A percentile compares a stretch with the other conserved stretches of the same genome.
These are phyloP conservation scores for Peromyscus eremicus DNA, from an alignment of 2,797 vertebrate genomes.

Conservation along the genomic window DNA sequence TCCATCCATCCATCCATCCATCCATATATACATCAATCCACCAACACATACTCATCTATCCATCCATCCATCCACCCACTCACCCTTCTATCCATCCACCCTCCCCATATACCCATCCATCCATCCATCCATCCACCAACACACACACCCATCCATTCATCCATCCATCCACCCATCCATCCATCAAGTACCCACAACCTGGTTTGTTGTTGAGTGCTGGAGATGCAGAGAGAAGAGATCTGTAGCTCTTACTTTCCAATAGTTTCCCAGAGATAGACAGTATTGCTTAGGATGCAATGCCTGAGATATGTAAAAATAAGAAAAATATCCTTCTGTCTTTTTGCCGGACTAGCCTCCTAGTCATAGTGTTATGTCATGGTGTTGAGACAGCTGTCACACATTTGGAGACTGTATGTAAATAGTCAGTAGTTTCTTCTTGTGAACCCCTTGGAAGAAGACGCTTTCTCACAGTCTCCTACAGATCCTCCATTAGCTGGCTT, in stretches of 20 bases:
- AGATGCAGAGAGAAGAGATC: neutral
- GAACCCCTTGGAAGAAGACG: neutral
- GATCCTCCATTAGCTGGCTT: neutral
- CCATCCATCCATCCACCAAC: neutral
- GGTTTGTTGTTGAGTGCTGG: neutral
- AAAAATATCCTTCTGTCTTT: neutral
- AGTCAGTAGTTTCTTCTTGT: neutral
- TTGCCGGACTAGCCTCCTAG: neutral
- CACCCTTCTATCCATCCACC: neutral
- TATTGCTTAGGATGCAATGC: neutral
- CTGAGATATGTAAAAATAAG: slow-evolving; percentile 10
- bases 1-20: neutral
- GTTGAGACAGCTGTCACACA: neutral
- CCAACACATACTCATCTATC: no score
- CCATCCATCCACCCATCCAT: neutral
- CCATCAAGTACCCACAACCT: neutral
- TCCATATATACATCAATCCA: no score
- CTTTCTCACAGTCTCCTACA: neutral
- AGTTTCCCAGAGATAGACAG: slow-evolving; percentile 7
- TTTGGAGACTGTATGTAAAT: neutral
- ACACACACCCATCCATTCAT: neutral
- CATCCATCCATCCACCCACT: neutral
- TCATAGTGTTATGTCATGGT: neutral
- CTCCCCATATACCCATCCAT: neutral
- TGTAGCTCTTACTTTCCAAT: neutral